Conservation (phyloP, 1,140 invertebrate species). For the Drosophila ironensis region DNA sequence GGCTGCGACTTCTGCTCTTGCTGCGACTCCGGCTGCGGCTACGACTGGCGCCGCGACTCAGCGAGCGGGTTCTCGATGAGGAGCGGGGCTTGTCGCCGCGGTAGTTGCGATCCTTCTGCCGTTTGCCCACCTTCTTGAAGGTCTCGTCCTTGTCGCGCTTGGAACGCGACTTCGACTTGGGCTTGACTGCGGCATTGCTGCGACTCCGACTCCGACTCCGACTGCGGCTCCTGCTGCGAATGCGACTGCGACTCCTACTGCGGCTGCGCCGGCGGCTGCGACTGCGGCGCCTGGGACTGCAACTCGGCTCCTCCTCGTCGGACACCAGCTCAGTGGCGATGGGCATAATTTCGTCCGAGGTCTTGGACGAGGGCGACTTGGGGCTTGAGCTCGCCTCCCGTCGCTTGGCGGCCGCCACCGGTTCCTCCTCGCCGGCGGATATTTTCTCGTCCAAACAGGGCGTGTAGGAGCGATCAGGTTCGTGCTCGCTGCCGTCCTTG, state of each 20-base stretch:
- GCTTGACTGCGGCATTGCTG: background rate
- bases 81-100: slow-evolving; percentile 84
- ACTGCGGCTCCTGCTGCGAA: slow-evolving; percentile 27
- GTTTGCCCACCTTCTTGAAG: slow-evolving; percentile 92
- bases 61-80: slow-evolving; percentile 8
- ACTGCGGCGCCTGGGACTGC: slow-evolving; percentile 55
- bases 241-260: no score
- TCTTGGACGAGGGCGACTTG: slow-evolving; percentile 9
- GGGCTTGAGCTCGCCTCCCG: slow-evolving; percentile 1
- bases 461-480: slow-evolving; percentile 85
- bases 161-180: slow-evolving; percentile 41
- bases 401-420: background rate
- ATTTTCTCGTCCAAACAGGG: slow-evolving; percentile 86
- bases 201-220: slow-evolving; percentile 13
- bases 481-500: slow-evolving; percentile 25
- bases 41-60: no score
- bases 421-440: slow-evolving; percentile 57
- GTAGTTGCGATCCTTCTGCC: slow-evolving; percentile 91
- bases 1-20: slow-evolving; percentile 19
- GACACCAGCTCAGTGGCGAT: slow-evolving; percentile 89
- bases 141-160: slow-evolving; percentile 82
- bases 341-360: slow-evolving; percentile 77
- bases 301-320: slow-evolving; percentile 85
- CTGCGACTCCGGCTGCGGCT: slow-evolving; percentile 2
- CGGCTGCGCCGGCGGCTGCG: slow-evolving; percentile 37